phyloP scores from a whole-genome alignment of 2,888 invertebrate species.

The Phasia obesa region DNA sequence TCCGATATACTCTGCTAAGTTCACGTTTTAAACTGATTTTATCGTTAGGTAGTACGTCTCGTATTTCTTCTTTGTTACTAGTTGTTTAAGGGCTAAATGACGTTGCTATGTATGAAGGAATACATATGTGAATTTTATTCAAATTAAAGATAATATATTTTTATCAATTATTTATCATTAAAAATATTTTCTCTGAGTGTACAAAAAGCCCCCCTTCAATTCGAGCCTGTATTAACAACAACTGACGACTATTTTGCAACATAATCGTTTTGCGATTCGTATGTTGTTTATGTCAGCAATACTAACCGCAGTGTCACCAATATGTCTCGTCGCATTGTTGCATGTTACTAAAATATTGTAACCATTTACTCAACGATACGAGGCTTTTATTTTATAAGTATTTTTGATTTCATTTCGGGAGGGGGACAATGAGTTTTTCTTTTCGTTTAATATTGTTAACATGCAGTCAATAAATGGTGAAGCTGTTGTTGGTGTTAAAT shows the following conservation, averaged over 20 bases:
- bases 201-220: conserved; percentile 29
- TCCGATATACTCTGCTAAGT: too few relatives aligned
- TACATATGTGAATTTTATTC: too few relatives aligned
- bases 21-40: too few relatives aligned
- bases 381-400: conserved; percentile 23
- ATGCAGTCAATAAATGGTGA: conserved; percentile 46
- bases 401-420: conserved; percentile 28
- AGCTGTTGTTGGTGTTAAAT: conserved; percentile 13
- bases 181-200: conserved; percentile 37
- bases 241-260: conserved; percentile 64
- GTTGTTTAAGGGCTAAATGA: too few relatives aligned
- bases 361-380: conserved; percentile 57
- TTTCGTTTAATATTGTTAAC: conserved; percentile 47
- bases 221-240: conserved; percentile 25
- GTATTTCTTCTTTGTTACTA: too few relatives aligned
- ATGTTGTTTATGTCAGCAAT: conserved; percentile 75
- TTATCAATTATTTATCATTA: too few relatives aligned
- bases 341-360: conserved; percentile 60
- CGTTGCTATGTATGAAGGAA: too few relatives aligned
- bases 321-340: conserved; percentile 72
- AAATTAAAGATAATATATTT: too few relatives aligned
- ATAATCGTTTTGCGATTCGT: conserved; percentile 72
- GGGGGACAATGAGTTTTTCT: conserved; percentile 28
- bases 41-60: too few relatives aligned
- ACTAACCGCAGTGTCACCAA: conserved; percentile 74